Evolutionary conservation across 2,113 vertebrate species (phyloP), one percentile per base, ranked within the genome.

Genomic region (Nyctereutes procyonoides): DNA sequence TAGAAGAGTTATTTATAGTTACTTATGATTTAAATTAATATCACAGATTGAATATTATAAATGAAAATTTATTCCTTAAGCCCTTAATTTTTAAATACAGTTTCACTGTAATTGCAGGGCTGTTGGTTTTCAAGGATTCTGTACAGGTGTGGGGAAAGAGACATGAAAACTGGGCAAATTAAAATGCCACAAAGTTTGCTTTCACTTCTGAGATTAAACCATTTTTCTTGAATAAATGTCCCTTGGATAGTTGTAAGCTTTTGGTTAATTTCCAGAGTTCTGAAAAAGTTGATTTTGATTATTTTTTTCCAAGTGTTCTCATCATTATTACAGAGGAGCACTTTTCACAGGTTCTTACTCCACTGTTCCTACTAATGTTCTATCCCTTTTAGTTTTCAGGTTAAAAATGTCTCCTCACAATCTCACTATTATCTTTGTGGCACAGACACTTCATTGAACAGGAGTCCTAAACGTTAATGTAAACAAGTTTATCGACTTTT

Each of bases 51-150:
- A 85, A 67, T 8, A 67, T 90, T 56, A 90, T 32, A 84, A 84
- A 60, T 77, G 10, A 5, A 82, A 94, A 88, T 53, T 53, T 74
- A 80, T 95, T 84, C 60, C 22, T 69, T 79, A 85, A 85, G 53
- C 48, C 80, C 67, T 90, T 82, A 32, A 53, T 82, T 90, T 90
- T 90, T n/a, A 90, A 84, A 77, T 79, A 67, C n/a, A 58, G 10
- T 56, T 69, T 91, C 13, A 24, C 51, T 26, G 5, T 91, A 20
- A 69, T 56, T 67, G 62, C 4, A 43, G n/a, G 17, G 17, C 58
- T 69, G 4, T 67, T 77, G 14, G 38, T 79, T 90, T 90, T 17
- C 20, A 77, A 51, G 56, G 28, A 20, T 51, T 77, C 58, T 63
- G 58, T 43, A n/a, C 8, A 51, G 56, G 10, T 84, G 10, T 84